Percentiles rank a stretch among this genome's conserved stretches.
Evolutionary conservation across 2,113 vertebrate genomes (phyloP).

Genomic region (Psammodynastes pulverulentus): DNA sequence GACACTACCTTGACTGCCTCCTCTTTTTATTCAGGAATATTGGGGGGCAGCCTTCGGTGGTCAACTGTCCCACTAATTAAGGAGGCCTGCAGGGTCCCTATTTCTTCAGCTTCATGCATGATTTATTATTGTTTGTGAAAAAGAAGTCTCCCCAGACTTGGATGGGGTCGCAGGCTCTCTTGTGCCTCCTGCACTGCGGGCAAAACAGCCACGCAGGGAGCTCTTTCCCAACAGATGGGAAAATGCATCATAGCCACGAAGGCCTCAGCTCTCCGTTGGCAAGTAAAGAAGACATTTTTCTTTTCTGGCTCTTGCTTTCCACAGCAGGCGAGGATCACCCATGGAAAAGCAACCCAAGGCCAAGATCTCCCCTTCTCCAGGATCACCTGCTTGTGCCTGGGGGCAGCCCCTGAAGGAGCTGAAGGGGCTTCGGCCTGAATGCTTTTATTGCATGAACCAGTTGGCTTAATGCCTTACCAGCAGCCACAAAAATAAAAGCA

Average conservation of each 20-base stretch:
- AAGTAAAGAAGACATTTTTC: not conserved
- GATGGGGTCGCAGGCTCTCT: not conserved
- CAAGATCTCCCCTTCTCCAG: not conserved
- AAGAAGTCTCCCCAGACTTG: not conserved
- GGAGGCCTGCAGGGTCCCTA: not conserved
- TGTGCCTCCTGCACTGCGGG: not conserved
- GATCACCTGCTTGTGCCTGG: not conserved
- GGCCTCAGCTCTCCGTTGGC: not conserved
- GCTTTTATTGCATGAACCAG: not conserved
- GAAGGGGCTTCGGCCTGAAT: not conserved
- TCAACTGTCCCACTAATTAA: not conserved
- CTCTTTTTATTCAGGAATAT: not conserved
- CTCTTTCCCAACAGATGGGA: not conserved
- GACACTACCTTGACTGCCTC: not conserved
- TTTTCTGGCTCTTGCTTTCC: not conserved
- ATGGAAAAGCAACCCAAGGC: not conserved
- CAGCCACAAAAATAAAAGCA: not conserved
- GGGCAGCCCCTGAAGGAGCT: not conserved
- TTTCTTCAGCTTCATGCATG: not conserved
- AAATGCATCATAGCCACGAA: not conserved
- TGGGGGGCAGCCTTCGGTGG: not conserved
- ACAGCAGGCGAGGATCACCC: not conserved
- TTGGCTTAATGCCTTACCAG: not conserved
- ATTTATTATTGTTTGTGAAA: not conserved
- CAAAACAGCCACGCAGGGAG: not conserved